Percentiles rank a stretch among this genome's conserved stretches.
Conservation (phyloP, 2,888 invertebrate species). For the Rosalia funebris region DNA sequence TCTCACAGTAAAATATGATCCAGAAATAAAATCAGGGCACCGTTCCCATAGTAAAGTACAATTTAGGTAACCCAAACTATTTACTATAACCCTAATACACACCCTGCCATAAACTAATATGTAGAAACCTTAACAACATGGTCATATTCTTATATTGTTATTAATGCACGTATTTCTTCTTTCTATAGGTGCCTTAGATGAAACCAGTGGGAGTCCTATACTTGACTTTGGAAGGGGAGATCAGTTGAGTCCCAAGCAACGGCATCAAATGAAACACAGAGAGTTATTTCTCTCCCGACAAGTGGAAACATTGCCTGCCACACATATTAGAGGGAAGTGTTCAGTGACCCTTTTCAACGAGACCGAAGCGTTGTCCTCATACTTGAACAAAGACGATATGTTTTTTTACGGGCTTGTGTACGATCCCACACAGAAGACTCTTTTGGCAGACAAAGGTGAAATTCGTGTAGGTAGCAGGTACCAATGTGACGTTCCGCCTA, state of each 20-base stretch:
- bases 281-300: conserved; percentile 97
- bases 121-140: no score
- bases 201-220: conserved; percentile 57
- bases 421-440: conserved; percentile 98
- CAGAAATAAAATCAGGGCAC: no score
- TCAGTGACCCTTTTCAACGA: conserved; percentile 98
- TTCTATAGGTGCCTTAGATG: conserved; percentile 65
- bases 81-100: no score
- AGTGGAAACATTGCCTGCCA: conserved; percentile 98
- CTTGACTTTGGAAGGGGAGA: conserved; percentile 46
- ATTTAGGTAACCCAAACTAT: no score
- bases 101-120: no score
- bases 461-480: conserved; percentile 71
- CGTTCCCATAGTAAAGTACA: no score
- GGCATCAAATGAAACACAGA: conserved; percentile 96
- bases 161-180: no score
- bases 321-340: conserved; percentile 99
- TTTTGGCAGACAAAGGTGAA: conserved; percentile 98
- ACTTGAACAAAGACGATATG: conserved; percentile 96
- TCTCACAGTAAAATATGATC: no score
- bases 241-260: conserved; percentile 80
- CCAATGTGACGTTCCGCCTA: conserved; percentile 91
- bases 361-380: conserved; percentile 95
- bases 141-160: no score
- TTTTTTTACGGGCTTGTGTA: conserved; percentile 99